phyloP scores from a whole-genome alignment of 2,888 invertebrate species.

The Hylaea fasciaria region DNA sequence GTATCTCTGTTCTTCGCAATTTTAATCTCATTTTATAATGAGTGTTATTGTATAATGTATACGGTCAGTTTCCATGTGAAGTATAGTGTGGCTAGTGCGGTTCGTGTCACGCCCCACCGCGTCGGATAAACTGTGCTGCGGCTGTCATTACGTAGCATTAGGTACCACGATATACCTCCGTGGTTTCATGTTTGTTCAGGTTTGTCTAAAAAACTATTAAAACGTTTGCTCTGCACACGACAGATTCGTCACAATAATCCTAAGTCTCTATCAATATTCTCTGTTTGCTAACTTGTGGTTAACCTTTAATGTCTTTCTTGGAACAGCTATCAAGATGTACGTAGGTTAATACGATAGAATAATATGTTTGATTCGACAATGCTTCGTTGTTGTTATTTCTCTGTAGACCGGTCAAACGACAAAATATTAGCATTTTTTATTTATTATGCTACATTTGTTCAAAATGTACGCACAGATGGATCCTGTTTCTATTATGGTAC shows the following conservation, averaged over 20 bases:
- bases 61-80: not conserved
- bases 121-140: not conserved
- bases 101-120: constrained; percentile 7
- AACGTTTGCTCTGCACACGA: constrained; percentile 1
- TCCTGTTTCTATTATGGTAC: no score
- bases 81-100: not conserved
- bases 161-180: constrained; percentile 1
- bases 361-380: not conserved
- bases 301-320: not conserved
- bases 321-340: no score
- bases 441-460: no score
- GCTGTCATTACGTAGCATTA: not conserved
- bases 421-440: constrained; percentile 10
- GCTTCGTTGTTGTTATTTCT: constrained; percentile 10
- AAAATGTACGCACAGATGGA: no score
- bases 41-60: not conserved
- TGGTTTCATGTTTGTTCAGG: constrained; percentile 1
- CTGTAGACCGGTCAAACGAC: constrained; percentile 3
- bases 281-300: constrained; percentile 9
- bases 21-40: no score
- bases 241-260: constrained; percentile 11
- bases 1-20: no score
- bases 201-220: not conserved
- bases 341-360: not conserved
- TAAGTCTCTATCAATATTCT: constrained; percentile 14